Base-by-base conservation (phyloP, 2,797 vertebrate genomes). In the Poecile montanus region DNA sequence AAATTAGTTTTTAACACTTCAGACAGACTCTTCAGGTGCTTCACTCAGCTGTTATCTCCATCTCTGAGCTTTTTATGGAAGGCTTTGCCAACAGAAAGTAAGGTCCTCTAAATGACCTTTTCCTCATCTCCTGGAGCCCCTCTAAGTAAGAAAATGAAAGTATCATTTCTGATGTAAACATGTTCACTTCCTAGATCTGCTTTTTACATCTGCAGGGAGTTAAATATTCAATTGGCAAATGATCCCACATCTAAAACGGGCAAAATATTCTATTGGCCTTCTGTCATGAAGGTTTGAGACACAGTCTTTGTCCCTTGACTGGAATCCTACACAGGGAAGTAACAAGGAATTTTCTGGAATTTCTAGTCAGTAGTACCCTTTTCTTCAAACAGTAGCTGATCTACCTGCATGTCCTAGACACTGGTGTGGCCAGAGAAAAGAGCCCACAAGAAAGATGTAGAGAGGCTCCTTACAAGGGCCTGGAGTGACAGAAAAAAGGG, bases 1-100 rank as follows among this genome's bases (percentile, higher is more conserved):
- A 89, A 91, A 92, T 94, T 89, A 91, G 34, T 85, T 95, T 94
- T 91, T 94, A 93, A 56, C 85, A 84, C 92, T 77, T 92, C 68
- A 65, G 51, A 84, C 51, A 50, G 67, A 29, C 17, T 51, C 79
- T 68, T 93, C 82, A 76, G 62, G 65, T 81, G 79, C 70, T 89
- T 80, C 56, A 26, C 48, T 91, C 63, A 66, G 82, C 54, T 87
- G 32, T 88, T 89, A 45, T 3, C 60, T 76, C 44, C 19, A 21
- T 34, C 68, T 72, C 66, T 5, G 72, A 83, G n/a, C 3, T 76
- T 90, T 67, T 44, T 65, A 61, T 78, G 62, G 58, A 89, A 66
- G 5, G 16, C 30, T 90, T 93, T 89, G 78, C 68, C 92, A 85
- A 63, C 20, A 62, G 42, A 89, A 87, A 44, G 16, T 18, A 70